These are phyloP conservation scores for Latheticus oryzae DNA, from an alignment of 2,888 invertebrate genomes.

Conservation along the genomic window DNA sequence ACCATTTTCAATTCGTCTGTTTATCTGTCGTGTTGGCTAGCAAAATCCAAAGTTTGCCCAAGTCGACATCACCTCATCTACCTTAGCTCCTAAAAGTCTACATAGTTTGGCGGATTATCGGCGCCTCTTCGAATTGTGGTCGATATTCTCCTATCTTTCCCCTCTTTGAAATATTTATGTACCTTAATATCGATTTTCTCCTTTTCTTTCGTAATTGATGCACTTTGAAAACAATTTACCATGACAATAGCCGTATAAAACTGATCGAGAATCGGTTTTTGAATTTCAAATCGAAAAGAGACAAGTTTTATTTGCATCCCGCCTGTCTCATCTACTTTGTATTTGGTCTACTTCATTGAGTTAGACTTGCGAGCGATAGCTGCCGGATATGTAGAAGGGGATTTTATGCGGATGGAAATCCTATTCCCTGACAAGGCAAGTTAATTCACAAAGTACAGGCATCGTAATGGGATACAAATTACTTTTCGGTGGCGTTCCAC, in stretches of 20 bases:
- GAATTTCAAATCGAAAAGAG: constrained; percentile 61
- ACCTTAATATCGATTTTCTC: constrained; percentile 25
- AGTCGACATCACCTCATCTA: constrained; percentile 58
- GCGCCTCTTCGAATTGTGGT: constrained; percentile 56
- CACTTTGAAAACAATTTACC: constrained; percentile 48
- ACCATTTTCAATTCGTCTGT: constrained; percentile 44
- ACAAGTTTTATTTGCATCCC: constrained; percentile 62
- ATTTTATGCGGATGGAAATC: constrained; percentile 47
- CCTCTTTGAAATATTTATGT: constrained; percentile 26
- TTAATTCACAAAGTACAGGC: constrained; percentile 28
- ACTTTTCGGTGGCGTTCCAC: constrained; percentile 15
- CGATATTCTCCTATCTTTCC: constrained; percentile 43
- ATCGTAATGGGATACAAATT: constrained; percentile 16
- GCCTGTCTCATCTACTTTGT: constrained; percentile 63
- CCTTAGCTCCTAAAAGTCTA: constrained; percentile 58
- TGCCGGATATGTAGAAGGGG: constrained; percentile 48
- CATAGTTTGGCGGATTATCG: constrained; percentile 58
- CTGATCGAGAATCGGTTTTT: constrained; percentile 59
- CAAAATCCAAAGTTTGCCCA: constrained; percentile 53
- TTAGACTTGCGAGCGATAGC: constrained; percentile 57
- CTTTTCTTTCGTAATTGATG: constrained; percentile 15
- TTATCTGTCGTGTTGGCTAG: constrained; percentile 54
- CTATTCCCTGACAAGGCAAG: constrained; percentile 33
- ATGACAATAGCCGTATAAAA: constrained; percentile 54
- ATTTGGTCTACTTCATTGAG: constrained; percentile 62